Base-by-base conservation (phyloP, 2,113 vertebrate genomes). In the human region DNA sequence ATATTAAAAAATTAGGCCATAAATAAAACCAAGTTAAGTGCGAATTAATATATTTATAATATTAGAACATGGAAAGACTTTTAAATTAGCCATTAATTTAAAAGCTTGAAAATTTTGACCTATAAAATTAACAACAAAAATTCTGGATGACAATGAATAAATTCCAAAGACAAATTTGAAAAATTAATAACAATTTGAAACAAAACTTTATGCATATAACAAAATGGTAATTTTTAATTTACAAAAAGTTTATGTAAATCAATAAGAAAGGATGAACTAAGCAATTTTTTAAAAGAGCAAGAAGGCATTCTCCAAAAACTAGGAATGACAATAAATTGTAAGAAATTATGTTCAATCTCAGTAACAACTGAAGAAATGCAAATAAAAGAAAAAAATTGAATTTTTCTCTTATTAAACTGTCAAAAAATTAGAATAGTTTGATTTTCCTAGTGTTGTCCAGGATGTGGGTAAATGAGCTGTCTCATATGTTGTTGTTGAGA, bases 141-240 rank as follows among this genome's bases (percentile, higher is more conserved):
- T 70, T 89, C 20, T 35, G 0, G 38, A 59, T 76, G 25, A 38
- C 16, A 85, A 66, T 52, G 89, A 66, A 73, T 70, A 64, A 61
- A 82, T 89, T 89, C 22, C 14, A 87, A 86, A 94, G 61, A 20
- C 25, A 66, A 90, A 89, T 66, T 7, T 27, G 23, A 79, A 93
- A 89, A 82, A 70, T 76, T 13, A 82, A 45, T 81, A 90, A 30
- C 4, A 79, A 81, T 35, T 50, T 70, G 32, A 40, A 38, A 87
- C 35, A 82, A 35, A 52, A 22, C 27, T 70, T 76, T 61, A 78
- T 87, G 52, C 25, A 92, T 55, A 38, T 52, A 83, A 55, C 16
- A 75, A 94, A 92, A 88, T 48, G 43, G 0, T 61, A 75, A 85
- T 95, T 94, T 90, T 94, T 57, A 87, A 95, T 90, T 90, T 92